Evolutionary conservation across 1,140 invertebrate species (phyloP), one percentile per base, ranked within the genome.

Genomic region (Lerema accius): DNA sequence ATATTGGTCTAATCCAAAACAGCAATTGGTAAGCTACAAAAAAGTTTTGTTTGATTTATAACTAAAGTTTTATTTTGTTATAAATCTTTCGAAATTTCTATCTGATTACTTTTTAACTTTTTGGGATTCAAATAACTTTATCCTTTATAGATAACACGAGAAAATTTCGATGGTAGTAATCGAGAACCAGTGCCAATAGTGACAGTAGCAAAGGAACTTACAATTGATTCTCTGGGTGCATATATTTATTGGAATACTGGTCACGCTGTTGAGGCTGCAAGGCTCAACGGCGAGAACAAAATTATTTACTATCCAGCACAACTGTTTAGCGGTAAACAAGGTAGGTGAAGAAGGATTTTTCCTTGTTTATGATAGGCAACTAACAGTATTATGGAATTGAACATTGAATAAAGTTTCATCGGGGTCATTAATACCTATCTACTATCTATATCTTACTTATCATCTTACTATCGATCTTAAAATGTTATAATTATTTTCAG

Each of bases 161-260:
- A 83, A 11, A 87, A 88, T 64, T 86, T 90, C 40, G 85, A 90
- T 46, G 87, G 87, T 10, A 71, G 74, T 10, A 86, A 86, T 19
- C 92, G 94, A 67, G 96, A 97, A 81, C 94, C 94, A 4, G 92
- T 98, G 46, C 94, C 94, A 1, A 94, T 96, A 61, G 89, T 96
- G 9, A 95, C 95, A 1, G 93, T 95, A 13, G 96, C 96, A 3
- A 95, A 95, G 74, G 95, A 96, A 73, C 82, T 98, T 11, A 94
- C 94, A 13, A 94, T 98, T 15, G 97, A 99, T 82, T 94, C 96
- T 0, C 68, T 95, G 2, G 93, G 94, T 67, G 97, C 96, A 0
- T 95, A 95, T 67, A 91, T 99, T 13, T 97, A 98, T 76, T 99
- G 97, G 95, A 95, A 96, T 5, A 98, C 97, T 0, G 94, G 94